Percentiles rank a stretch among this genome's conserved stretches.
Evolutionary conservation across 2,113 vertebrate genomes (phyloP).

Genomic region (Marcusenius ussheri): DNA sequence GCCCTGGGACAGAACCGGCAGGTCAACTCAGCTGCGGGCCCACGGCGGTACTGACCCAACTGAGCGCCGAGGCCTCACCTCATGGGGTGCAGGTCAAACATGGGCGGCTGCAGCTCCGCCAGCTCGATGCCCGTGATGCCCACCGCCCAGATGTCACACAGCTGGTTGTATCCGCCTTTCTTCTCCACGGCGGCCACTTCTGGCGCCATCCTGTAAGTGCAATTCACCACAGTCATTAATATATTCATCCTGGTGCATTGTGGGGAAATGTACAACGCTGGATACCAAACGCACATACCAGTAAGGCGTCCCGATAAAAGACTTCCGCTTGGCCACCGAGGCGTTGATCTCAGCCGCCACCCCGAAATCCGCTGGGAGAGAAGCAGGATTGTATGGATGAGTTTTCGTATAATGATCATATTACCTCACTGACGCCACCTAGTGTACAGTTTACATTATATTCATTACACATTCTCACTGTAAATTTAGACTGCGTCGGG

Average conservation of each 20-base stretch:
- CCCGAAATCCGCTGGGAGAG: constrained; percentile 60
- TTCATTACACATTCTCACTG: not conserved
- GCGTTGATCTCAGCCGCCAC: constrained; percentile 64
- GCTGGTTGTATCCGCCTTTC: constrained; percentile 65
- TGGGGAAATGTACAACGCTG: not conserved
- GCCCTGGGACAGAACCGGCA: constrained; percentile 26
- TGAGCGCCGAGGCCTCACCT: constrained; percentile 20
- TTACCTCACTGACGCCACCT: not conserved
- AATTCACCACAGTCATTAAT: not conserved
- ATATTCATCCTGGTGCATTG: too few relatives aligned
- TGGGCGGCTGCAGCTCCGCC: constrained; percentile 47
- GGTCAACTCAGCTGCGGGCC: not conserved
- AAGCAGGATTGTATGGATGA: not conserved
- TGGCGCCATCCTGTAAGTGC: constrained; percentile 59
- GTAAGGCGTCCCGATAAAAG: constrained; percentile 68
- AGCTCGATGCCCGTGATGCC: constrained; percentile 41
- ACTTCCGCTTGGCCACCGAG: constrained; percentile 62
- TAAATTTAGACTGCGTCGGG: not conserved
- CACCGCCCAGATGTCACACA: constrained; percentile 51
- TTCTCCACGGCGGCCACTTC: constrained; percentile 65
- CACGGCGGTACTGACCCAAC: too few relatives aligned
- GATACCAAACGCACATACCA: constrained; percentile 45
- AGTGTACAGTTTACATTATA: not conserved
- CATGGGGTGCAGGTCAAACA: constrained; percentile 46
- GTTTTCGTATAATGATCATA: not conserved